A percentile compares a stretch with the other conserved stretches of the same genome.
phyloP scores from a whole-genome alignment of 2,888 invertebrate species.

The Eristalinus aeneus region DNA sequence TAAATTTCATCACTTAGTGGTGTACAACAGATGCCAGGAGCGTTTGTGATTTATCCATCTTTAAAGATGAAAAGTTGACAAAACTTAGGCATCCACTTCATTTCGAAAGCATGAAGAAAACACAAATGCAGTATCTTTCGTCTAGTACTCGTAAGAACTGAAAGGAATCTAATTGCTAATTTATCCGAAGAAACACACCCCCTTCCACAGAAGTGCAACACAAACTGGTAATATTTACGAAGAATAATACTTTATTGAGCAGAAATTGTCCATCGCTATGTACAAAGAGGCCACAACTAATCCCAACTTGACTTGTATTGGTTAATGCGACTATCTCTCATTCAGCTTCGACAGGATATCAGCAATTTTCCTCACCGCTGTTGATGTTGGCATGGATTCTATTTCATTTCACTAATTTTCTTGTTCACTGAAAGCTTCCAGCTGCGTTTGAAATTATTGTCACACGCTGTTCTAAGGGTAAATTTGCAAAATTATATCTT shows the following conservation, averaged over 20 bases:
- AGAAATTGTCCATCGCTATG: background rate
- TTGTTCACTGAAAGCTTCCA: background rate
- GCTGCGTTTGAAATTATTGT: constrained; percentile 17
- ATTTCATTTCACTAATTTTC: background rate
- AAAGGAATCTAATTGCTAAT: background rate
- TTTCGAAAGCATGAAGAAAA: background rate
- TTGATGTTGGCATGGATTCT: background rate
- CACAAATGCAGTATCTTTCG: background rate
- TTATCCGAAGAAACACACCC: background rate
- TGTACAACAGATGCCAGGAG: no score
- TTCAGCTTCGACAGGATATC: background rate
- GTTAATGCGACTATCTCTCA: background rate
- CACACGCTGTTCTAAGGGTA: constrained; percentile 7
- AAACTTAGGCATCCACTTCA: no score
- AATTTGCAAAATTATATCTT: background rate
- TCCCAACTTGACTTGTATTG: background rate
- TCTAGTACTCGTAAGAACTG: background rate
- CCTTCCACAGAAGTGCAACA: background rate
- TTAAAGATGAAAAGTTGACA: no score
- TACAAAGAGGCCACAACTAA: background rate
- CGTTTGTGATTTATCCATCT: no score
- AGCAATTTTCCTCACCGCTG: background rate
- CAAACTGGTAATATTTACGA: background rate
- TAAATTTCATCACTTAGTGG: no score
- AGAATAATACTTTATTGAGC: background rate